A percentile compares a stretch with the other conserved stretches of the same genome.
These are phyloP conservation scores for Sebastes diploproa DNA, from an alignment of 2,797 vertebrate genomes.

Conservation along the genomic window DNA sequence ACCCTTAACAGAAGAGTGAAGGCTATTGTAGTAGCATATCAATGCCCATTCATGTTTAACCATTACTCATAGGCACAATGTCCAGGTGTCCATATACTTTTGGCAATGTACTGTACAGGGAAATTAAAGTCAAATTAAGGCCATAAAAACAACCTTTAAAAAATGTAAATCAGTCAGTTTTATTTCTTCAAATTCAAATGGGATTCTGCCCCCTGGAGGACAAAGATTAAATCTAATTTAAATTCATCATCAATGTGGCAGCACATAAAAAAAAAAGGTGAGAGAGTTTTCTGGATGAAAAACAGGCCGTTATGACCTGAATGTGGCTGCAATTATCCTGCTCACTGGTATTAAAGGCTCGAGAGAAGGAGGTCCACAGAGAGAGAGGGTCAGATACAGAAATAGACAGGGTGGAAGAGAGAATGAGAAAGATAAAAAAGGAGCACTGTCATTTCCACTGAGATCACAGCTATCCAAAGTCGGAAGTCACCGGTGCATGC, in stretches of 20 bases:
- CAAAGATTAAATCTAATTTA: conserved; percentile 6
- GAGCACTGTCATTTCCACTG: conserved; percentile 39
- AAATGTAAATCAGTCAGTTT: not conserved
- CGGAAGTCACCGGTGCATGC: not conserved
- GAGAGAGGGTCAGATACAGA: conserved; percentile 5
- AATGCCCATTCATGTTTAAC: not conserved
- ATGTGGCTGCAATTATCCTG: conserved; percentile 70
- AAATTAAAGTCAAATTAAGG: not conserved
- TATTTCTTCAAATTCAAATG: not conserved
- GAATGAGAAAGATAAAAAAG: conserved; percentile 11
- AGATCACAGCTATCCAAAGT: conserved; percentile 30
- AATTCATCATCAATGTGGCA: conserved; percentile 7
- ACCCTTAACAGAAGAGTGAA: not conserved
- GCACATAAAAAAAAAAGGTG: not conserved
- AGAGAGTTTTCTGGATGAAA: conserved; percentile 38
- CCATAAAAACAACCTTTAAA: not conserved
- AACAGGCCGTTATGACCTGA: conserved; percentile 58
- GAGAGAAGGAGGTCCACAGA: conserved; percentile 21
- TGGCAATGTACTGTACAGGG: not conserved
- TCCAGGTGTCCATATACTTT: not conserved
- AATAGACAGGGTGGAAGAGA: not conserved
- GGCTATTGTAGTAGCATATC: not conserved
- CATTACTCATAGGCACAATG: not conserved
- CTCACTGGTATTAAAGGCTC: conserved; percentile 66
- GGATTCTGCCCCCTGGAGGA: not conserved